Evolutionary conservation across 2,888 invertebrate species (phyloP).

Genomic region (Trypoxylon attenuatum): DNA sequence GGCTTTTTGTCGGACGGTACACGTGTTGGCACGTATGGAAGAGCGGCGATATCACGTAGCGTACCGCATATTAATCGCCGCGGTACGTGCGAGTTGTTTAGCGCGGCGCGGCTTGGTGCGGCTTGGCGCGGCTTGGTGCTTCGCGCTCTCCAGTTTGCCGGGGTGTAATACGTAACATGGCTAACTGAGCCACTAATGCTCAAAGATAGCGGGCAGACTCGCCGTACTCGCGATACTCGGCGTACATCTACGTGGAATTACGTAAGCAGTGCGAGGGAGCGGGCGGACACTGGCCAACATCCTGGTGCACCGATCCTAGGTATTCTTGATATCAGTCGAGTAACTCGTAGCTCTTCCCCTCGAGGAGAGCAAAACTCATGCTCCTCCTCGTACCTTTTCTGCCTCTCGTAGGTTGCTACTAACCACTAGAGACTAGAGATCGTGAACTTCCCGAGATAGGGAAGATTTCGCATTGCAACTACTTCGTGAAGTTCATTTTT

Average conservation of each 20-base stretch:
- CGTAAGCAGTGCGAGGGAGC: slow-evolving; percentile 37
- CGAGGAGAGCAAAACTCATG: neutral
- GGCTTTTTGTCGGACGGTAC: slow-evolving; percentile 20
- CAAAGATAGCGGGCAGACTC: slow-evolving; percentile 39
- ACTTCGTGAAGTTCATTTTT: too few relatives aligned
- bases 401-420: too few relatives aligned
- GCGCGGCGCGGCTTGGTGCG: slow-evolving; percentile 31
- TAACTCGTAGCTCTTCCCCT: neutral
- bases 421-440: too few relatives aligned
- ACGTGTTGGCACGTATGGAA: slow-evolving; percentile 38
- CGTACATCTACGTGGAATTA: slow-evolving; percentile 23
- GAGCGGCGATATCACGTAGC: slow-evolving; percentile 47
- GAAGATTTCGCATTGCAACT: too few relatives aligned
- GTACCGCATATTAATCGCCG: slow-evolving; percentile 57
- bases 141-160: slow-evolving; percentile 22
- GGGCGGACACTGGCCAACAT: neutral
- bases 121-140: too few relatives aligned
- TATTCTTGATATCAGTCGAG: slow-evolving; percentile 8
- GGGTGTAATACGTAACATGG: slow-evolving; percentile 37
- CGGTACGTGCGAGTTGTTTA: slow-evolving; percentile 59
- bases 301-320: slow-evolving; percentile 1
- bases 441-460: neutral
- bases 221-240: too few relatives aligned
- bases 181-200: slow-evolving; percentile 49
- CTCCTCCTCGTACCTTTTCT: too few relatives aligned